These are phyloP conservation scores for Urocitellus parryii DNA, from an alignment of 2,113 vertebrate genomes.

Conservation along the genomic window DNA sequence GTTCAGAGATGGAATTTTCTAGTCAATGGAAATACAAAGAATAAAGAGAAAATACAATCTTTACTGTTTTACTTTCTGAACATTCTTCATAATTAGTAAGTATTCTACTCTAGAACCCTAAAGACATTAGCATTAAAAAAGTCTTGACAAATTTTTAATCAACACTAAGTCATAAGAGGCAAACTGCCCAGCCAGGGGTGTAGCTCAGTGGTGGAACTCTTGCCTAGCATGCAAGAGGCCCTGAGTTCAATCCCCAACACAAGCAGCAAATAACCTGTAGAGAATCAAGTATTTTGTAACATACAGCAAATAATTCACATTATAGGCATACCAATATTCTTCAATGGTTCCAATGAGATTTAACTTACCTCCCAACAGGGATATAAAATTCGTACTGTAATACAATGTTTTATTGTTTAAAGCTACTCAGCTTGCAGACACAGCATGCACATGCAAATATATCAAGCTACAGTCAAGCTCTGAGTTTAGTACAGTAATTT, in stretches of 20 bases:
- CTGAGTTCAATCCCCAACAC: not conserved
- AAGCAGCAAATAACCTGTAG: slow-evolving; percentile 27
- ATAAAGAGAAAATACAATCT: not conserved
- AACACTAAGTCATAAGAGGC: slow-evolving; percentile 4
- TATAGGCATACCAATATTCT: slow-evolving; percentile 6
- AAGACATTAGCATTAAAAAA: slow-evolving; percentile 4
- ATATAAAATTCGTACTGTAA: slow-evolving; percentile 76
- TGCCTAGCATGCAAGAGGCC: no score
- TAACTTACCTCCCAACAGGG: slow-evolving; percentile 84
- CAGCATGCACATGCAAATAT: slow-evolving; percentile 87
- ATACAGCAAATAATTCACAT: slow-evolving; percentile 17
- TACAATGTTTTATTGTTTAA: slow-evolving; percentile 75
- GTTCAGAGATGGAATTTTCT: slow-evolving; percentile 20
- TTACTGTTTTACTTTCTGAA: slow-evolving; percentile 52
- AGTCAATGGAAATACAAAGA: not conserved
- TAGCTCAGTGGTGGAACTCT: no score
- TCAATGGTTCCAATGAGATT: slow-evolving; percentile 64
- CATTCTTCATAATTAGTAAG: slow-evolving; percentile 14
- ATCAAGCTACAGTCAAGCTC: slow-evolving; percentile 66
- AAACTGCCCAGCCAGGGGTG: not conserved
- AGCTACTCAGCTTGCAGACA: slow-evolving; percentile 74
- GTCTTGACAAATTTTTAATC: not conserved
- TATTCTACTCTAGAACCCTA: slow-evolving; percentile 31
- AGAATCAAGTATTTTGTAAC: not conserved
- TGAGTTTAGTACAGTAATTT: slow-evolving; percentile 66